A percentile compares a stretch with the other conserved stretches of the same genome.
Evolutionary conservation across 2,797 vertebrate species (phyloP).

Genomic region (Gymnocypris eckloni): DNA sequence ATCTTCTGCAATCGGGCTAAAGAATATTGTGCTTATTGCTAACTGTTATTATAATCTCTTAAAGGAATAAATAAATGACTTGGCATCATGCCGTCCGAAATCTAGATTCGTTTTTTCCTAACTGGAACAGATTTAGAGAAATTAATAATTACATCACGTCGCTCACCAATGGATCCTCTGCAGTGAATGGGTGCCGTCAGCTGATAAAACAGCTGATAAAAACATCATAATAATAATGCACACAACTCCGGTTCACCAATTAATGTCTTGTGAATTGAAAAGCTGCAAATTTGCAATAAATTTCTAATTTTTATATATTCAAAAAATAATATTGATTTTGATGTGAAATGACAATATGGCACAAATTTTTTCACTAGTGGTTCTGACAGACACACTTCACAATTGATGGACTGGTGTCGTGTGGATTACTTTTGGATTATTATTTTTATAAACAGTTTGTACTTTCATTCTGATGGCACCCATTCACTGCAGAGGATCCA

Average conservation of each 20-base stretch:
- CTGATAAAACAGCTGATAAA: not conserved
- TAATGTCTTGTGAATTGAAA: too few species aligned
- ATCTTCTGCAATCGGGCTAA: conserved; percentile 8
- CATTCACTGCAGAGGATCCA: not conserved
- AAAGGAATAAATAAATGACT: not conserved
- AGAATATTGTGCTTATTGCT: not conserved
- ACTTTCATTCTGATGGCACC: not conserved
- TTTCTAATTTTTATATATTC: not conserved
- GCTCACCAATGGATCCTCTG: not conserved
- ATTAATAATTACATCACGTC: not conserved
- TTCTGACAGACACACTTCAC: too few species aligned
- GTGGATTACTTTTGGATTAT: too few species aligned
- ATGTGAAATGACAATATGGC: not conserved
- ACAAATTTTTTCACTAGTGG: not conserved
- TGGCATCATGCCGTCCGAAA: not conserved
- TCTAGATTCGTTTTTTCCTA: not conserved
- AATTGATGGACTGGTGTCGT: too few species aligned
- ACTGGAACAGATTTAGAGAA: not conserved
- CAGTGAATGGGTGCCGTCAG: not conserved
- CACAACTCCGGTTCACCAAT: too few species aligned
- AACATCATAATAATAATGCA: not conserved
- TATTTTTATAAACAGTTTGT: not conserved
- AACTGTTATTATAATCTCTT: not conserved
- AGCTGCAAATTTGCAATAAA: too few species aligned
- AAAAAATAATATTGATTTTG: too few species aligned